Evolutionary conservation across 2,888 invertebrate genomes (phyloP), one percentile per base, ranked within the genome.

Genomic region (Galeruca laticollis): DNA sequence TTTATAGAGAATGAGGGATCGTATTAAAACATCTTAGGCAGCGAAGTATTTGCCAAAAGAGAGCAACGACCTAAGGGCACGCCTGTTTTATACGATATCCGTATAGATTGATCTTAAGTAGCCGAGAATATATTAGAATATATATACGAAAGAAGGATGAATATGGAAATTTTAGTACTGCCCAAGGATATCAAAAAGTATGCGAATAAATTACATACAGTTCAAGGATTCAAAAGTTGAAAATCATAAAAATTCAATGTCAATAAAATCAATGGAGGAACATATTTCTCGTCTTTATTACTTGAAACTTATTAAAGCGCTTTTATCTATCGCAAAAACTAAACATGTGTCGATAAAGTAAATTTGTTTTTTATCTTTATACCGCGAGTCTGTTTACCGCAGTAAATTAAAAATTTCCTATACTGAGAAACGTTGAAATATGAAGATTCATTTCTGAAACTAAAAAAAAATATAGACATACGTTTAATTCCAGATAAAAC

Each of bases 31-130:
- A 67, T 70, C 67, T 69, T 62, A 57, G 60, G 57, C 20, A 54
- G 66, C 35, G 56, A 52, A 63, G 59, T 63, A 35, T 59, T 37
- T 61, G 62, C 63, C 63, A 60, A 63, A 66, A 64, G 66, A 51
- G 73, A 68, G 68, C 72, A 66, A 72, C 73, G 73, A 74, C 69
- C 73, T 60, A 33, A 65, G 60, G 70, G 68, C 61, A 57, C 52
- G 64, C 68, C 70, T 69, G 67, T 71, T 74, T 71, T 69, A 71
- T 69, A 51, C 64, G 71, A 67, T 70, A 73, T 70, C 65, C 71
- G 59, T 60, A 69, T 70, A 64, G 62, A 70, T 66, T 70, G 66
- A 66, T 66, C 66, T 66, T 66, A 66, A 66, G 59, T 70, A 60
- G 60, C 66, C 51, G 57, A 60, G 62, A 49, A 57, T 33, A 56